Base-by-base conservation (phyloP, 2,113 vertebrate genomes). In the Leuciscus idus region DNA sequence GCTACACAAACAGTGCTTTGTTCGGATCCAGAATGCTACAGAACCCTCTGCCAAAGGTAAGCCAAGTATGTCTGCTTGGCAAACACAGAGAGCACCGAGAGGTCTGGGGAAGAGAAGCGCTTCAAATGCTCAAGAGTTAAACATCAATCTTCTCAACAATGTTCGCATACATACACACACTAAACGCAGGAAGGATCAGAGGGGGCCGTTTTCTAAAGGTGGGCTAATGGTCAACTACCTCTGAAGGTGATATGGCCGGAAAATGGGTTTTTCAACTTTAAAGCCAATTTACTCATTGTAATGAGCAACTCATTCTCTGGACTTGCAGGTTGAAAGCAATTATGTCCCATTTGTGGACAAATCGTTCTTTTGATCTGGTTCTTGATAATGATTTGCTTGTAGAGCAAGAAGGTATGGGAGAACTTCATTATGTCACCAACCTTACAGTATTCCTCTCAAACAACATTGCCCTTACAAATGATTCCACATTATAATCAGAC, bases 1-100 rank as follows among this genome's bases (percentile, higher is more conserved):
- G 82, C 82, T 57, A 84, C 82, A 84, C 82, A 84, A 84, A 84
- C 82, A 84, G 50, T 5, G 68, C 82, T 84, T 84, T 84, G 82
- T 84, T 57, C 48, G 1, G 50, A 26, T 11, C 13, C 50, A 74
- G 68, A 73, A 84, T 36, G 46, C 82, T 73, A 73, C 68, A 74
- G 48, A 73, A 82, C 9, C 46, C 64, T 50, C 62, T 82, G 81
- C 62, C 62, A 82, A 82, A 84, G 82, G 82, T 73, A 73, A 84
- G 82, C 48, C 21, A 73, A 73, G 82, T 73, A 73, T 83, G 48
- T 83, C 81, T 83, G 81, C 81, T 83, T 70, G 80, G 46, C 80
- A 82, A 82, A 82, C 81, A 82, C 62, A 21, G 61, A 80, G 77
- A 81, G 78, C 78, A 81, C 79, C n/a, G 61, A 28, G 79, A 81